A percentile compares a stretch with the other conserved stretches of the same genome.
Evolutionary conservation across 2,113 vertebrate species (phyloP).

Genomic region (Petroica traversi): DNA sequence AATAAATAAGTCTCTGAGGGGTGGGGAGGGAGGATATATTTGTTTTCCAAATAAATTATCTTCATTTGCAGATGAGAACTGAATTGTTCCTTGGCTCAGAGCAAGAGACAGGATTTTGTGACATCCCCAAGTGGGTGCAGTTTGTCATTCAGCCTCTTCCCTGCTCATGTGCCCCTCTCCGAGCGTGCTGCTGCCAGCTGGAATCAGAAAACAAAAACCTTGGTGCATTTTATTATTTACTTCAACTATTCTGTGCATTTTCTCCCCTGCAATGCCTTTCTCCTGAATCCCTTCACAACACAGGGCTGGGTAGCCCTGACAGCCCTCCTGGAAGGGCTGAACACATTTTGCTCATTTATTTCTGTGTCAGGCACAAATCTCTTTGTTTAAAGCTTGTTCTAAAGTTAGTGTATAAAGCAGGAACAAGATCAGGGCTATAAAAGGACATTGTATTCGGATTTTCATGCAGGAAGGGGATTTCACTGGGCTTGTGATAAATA

Average conservation of each 20-base stretch:
- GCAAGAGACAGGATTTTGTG: neutral
- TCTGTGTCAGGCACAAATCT: neutral
- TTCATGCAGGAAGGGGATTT: neutral
- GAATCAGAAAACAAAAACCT: neutral
- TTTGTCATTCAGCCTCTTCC: neutral
- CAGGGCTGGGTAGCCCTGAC: neutral
- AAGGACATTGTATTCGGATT: neutral
- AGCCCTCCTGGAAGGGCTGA: neutral
- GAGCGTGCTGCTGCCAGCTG: neutral
- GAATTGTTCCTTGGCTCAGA: neutral
- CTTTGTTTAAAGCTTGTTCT: neutral
- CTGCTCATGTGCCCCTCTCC: neutral
- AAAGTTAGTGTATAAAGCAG: neutral
- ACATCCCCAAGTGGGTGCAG: neutral
- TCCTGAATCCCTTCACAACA: accelerated
- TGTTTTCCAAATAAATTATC: neutral
- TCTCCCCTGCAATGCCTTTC: neutral
- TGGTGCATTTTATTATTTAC: neutral
- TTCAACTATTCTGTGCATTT: neutral
- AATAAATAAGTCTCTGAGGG: neutral
- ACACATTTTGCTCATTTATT: neutral
- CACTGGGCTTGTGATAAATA: neutral
- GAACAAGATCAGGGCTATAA: neutral
- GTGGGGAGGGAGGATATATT: neutral
- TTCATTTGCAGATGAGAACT: neutral